phyloP scores from a whole-genome alignment of 1,140 invertebrate species.

The Zophobas morio region DNA sequence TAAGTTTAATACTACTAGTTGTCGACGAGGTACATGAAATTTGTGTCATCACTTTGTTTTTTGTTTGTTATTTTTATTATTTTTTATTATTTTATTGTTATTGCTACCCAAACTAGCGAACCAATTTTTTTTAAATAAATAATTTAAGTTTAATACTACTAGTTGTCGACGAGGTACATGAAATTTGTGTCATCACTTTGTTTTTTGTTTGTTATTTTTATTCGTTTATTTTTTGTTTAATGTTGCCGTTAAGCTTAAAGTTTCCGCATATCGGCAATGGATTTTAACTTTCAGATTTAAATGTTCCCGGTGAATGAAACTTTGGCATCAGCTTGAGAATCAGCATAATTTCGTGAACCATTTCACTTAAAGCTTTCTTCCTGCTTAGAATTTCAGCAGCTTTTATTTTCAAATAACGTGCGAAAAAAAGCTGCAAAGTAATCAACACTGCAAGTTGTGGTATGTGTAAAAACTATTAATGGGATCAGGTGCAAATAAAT shows the following conservation, averaged over 20 bases:
- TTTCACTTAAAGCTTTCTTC: conserved; percentile 14
- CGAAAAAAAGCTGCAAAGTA: not conserved
- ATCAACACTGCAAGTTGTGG: too few species aligned
- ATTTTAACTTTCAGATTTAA: conserved; percentile 11
- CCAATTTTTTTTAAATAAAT: too few species aligned
- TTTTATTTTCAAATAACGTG: not conserved
- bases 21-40: too few species aligned
- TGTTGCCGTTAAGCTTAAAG: not conserved
- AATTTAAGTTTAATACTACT: not conserved
- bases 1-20: not conserved
- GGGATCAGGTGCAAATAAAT: too few species aligned
- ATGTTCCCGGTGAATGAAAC: conserved; percentile 18
- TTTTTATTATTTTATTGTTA: not conserved
- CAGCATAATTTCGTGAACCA: conserved; percentile 16
- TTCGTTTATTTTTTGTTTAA: not conserved
- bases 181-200: too few species aligned
- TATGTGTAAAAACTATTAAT: too few species aligned
- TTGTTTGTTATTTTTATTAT: too few species aligned
- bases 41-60: too few species aligned
- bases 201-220: too few species aligned
- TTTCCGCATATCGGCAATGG: not conserved
- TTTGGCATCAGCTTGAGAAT: conserved; percentile 25
- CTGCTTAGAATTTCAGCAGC: not conserved
- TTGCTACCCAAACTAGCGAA: not conserved
- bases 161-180: too few species aligned